These are phyloP conservation scores for Helleia helle DNA, from an alignment of 2,888 invertebrate genomes.

Conservation along the genomic window DNA sequence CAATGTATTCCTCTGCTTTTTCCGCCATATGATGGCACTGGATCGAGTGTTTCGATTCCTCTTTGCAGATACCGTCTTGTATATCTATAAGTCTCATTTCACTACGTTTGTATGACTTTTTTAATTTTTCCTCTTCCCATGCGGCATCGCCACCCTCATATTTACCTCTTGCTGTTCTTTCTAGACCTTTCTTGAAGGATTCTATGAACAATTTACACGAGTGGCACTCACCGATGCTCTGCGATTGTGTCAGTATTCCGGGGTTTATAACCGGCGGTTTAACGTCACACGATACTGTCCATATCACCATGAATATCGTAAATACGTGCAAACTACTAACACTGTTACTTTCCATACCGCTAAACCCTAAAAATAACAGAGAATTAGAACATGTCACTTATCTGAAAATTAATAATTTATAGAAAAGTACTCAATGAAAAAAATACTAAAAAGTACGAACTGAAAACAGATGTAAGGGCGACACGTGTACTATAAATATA, in stretches of 20 bases:
- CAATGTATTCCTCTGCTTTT: slow-evolving; percentile 85
- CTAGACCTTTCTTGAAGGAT: slow-evolving; percentile 87
- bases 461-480: no score
- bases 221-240: slow-evolving; percentile 82
- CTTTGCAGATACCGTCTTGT: slow-evolving; percentile 88
- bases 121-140: slow-evolving; percentile 92
- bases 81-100: slow-evolving; percentile 94
- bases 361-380: slow-evolving; percentile 34
- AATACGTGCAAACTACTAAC: slow-evolving; percentile 18
- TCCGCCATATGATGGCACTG: slow-evolving; percentile 91
- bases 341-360: slow-evolving; percentile 28
- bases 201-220: slow-evolving; percentile 82
- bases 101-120: slow-evolving; percentile 86
- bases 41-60: slow-evolving; percentile 79
- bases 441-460: no score
- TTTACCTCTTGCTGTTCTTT: slow-evolving; percentile 87
- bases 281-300: slow-evolving; percentile 29
- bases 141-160: slow-evolving; percentile 95
- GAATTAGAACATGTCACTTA: no score
- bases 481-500: neutral
- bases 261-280: slow-evolving; percentile 41
- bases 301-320: slow-evolving; percentile 21
- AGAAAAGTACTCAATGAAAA: no score
- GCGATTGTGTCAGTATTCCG: slow-evolving; percentile 40
- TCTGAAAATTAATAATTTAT: no score